phyloP scores from a whole-genome alignment of 2,113 vertebrate genomes.

The Oreochromis niloticus region DNA sequence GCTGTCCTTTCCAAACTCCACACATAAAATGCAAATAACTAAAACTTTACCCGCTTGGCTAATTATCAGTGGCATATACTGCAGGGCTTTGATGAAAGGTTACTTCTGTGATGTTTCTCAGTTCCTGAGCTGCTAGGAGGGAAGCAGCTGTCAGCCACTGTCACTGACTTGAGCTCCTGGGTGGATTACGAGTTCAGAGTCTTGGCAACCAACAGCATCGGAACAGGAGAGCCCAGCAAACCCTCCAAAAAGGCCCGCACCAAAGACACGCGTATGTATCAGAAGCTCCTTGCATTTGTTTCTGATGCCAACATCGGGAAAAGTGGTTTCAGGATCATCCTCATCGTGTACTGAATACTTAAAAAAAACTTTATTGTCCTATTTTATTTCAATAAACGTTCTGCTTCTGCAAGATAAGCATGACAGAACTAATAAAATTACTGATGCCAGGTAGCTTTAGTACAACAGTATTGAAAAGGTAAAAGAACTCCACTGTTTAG shows the following conservation, averaged over 20 bases:
- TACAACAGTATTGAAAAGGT: not conserved
- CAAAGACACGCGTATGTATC: conserved; percentile 84
- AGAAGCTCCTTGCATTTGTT: not conserved
- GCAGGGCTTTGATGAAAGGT: conserved; percentile 40
- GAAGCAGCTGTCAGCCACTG: conserved; percentile 81
- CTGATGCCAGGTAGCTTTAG: not conserved
- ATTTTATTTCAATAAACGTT: not conserved
- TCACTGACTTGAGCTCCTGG: conserved; percentile 89
- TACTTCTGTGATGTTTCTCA: conserved; percentile 53
- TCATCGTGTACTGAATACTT: not conserved
- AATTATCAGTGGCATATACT: conserved; percentile 2
- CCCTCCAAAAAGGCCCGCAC: conserved; percentile 85
- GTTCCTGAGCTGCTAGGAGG: conserved; percentile 85
- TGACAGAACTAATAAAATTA: not conserved
- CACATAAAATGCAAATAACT: conserved; percentile 18
- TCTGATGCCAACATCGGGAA: not conserved
- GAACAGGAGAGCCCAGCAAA: conserved; percentile 90
- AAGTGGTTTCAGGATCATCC: not conserved
- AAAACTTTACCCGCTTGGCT: not conserved
- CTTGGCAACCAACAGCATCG: conserved; percentile 86
- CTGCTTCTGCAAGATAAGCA: not conserved
- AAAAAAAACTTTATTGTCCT: not conserved
- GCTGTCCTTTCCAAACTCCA: not conserved
- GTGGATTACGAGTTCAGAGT: conserved; percentile 94
- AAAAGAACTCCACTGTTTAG: not conserved